Evolutionary conservation across 2,113 vertebrate species (phyloP).

Genomic region (Trematocara zebra): DNA sequence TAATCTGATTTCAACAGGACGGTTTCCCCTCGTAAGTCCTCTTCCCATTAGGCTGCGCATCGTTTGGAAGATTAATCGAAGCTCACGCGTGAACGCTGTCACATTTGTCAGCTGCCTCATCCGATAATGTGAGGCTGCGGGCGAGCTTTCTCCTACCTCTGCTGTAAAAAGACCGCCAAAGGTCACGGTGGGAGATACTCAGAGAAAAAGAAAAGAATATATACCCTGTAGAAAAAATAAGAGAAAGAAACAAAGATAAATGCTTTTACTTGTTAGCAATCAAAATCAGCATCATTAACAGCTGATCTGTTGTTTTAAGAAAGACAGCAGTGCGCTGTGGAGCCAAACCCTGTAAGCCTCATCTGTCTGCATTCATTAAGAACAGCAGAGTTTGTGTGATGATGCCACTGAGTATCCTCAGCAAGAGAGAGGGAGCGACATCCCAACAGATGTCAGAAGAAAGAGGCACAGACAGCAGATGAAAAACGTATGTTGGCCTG

Average conservation of each 20-base stretch:
- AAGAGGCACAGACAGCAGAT: not conserved
- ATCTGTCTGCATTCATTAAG: slow-evolving; percentile 9
- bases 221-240: not conserved
- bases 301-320: slow-evolving; percentile 7
- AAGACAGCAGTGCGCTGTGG: not conserved
- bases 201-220: not conserved
- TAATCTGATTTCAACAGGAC: slow-evolving; percentile 54
- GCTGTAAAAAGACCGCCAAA: slow-evolving; percentile 31
- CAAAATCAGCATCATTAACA: not conserved
- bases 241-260: not conserved
- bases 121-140: slow-evolving; percentile 41
- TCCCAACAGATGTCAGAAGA: slow-evolving; percentile 25
- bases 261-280: not conserved
- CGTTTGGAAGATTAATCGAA: slow-evolving; percentile 62
- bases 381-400: slow-evolving; percentile 11
- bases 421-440: not conserved
- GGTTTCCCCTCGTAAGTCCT: slow-evolving; percentile 52
- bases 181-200: slow-evolving; percentile 13
- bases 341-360: slow-evolving; percentile 6
- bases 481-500: not conserved
- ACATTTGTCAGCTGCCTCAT: slow-evolving; percentile 59
- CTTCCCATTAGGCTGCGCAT: slow-evolving; percentile 57
- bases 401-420: not conserved
- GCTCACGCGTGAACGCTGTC: slow-evolving; percentile 34
- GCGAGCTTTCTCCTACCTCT: slow-evolving; percentile 8